Conservation (phyloP, 2,797 vertebrate genomes). For the Cyprinodon diabolis region DNA sequence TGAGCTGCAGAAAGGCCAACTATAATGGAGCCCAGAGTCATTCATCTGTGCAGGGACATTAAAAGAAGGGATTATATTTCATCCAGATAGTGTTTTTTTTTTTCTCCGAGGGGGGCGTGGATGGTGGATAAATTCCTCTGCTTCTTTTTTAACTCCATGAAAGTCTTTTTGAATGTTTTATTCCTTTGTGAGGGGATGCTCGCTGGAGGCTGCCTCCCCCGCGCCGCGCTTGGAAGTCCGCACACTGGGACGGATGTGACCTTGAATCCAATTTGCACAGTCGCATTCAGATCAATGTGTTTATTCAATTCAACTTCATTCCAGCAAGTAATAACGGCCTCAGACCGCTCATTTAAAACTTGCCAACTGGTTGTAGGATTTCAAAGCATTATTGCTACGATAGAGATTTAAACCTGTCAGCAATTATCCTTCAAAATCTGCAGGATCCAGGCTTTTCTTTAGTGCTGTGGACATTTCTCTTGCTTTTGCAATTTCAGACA, state of each 20-base stretch:
- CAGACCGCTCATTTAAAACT: background rate
- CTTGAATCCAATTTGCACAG: constrained; percentile 41
- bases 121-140: constrained; percentile 50
- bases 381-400: background rate
- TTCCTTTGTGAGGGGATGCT: constrained; percentile 67
- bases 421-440: background rate
- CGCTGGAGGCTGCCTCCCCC: constrained; percentile 48
- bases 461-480: background rate
- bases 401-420: background rate
- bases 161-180: constrained; percentile 69
- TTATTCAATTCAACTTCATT: constrained; percentile 7
- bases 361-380: background rate
- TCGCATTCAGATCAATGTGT: constrained; percentile 19
- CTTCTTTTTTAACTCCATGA: constrained; percentile 61
- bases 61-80: constrained; percentile 73
- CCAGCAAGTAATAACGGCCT: background rate
- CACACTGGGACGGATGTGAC: constrained; percentile 53
- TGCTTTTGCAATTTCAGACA: background rate
- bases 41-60: constrained; percentile 63
- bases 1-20: constrained; percentile 54
- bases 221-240: constrained; percentile 38
- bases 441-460: background rate
- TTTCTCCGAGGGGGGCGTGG: background rate
- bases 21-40: constrained; percentile 54
- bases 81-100: constrained; percentile 47